Percentiles rank a stretch among this genome's conserved stretches.
These are phyloP conservation scores for Lathamus discolor DNA, from an alignment of 2,113 vertebrate species.

Conservation along the genomic window DNA sequence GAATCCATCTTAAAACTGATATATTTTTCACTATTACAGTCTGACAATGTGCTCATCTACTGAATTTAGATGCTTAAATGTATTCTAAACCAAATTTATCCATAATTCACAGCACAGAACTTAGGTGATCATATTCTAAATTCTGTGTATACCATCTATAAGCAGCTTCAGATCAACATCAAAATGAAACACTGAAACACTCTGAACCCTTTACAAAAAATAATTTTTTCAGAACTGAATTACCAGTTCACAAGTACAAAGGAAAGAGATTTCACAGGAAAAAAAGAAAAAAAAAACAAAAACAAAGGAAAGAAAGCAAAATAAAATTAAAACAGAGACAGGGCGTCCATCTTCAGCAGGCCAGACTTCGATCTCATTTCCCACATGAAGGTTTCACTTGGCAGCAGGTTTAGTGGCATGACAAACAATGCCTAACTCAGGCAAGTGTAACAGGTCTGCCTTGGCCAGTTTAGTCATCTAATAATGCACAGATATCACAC, in stretches of 20 bases:
- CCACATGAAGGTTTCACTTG: constrained; percentile 98
- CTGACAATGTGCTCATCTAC: constrained; percentile 1
- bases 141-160: background rate
- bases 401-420: constrained; percentile 98
- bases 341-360: constrained; percentile 99
- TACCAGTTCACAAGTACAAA: background rate
- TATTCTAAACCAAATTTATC: background rate
- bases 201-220: background rate
- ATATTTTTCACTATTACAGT: constrained; percentile 23
- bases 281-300: background rate
- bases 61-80: background rate
- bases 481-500: constrained; percentile 99
- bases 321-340: constrained; percentile 94
- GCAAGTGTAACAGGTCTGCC: constrained; percentile 99
- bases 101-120: background rate
- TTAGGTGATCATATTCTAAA: background rate
- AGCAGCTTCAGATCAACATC: background rate
- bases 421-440: constrained; percentile 99
- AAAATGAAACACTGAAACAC: background rate
- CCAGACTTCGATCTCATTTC: constrained; percentile 97
- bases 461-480: constrained; percentile 99
- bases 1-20: background rate
- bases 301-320: constrained; percentile 79
- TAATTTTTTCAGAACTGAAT: background rate
- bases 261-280: background rate